Evolutionary conservation across 1,140 invertebrate species (phyloP).

Genomic region (Magallana gigas): DNA sequence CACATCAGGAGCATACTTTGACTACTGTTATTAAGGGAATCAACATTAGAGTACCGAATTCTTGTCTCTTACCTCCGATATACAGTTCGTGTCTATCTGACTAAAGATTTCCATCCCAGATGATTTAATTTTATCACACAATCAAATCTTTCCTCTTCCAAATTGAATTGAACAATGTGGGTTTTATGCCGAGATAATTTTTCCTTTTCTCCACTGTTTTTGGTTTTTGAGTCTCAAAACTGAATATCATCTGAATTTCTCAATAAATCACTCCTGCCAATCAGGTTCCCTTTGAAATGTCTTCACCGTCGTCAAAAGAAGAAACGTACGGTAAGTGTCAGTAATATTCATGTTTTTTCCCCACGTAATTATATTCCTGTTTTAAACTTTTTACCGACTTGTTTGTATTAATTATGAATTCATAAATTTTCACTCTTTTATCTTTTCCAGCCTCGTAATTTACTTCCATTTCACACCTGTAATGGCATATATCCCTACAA

Average conservation of each 20-base stretch:
- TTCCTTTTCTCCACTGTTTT: not conserved
- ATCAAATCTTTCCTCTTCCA: not conserved
- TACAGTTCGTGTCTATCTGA: not conserved
- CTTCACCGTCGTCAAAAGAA: not conserved
- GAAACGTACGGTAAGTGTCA: not conserved
- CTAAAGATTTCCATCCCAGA: not conserved
- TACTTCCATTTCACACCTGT: too few relatives aligned
- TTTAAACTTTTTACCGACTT: not conserved
- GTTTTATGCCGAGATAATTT: not conserved
- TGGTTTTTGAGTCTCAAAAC: not conserved
- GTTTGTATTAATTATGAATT: slow-evolving; percentile 23
- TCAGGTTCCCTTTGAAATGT: not conserved
- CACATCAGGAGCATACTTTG: too few relatives aligned
- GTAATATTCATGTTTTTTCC: not conserved
- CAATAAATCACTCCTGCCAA: not conserved
- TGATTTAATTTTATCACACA: not conserved
- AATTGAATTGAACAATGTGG: too few relatives aligned
- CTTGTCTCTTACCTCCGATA: not conserved
- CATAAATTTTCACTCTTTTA: slow-evolving; percentile 20
- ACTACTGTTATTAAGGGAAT: too few relatives aligned
- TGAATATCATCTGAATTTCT: not conserved
- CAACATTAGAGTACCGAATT: not conserved
- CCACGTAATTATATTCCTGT: slow-evolving; percentile 23
- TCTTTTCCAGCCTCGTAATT: not conserved
- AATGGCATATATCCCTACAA: too few relatives aligned